Evolutionary conservation across 2,888 invertebrate species (phyloP).

Genomic region (Drosophila maculinotata): DNA sequence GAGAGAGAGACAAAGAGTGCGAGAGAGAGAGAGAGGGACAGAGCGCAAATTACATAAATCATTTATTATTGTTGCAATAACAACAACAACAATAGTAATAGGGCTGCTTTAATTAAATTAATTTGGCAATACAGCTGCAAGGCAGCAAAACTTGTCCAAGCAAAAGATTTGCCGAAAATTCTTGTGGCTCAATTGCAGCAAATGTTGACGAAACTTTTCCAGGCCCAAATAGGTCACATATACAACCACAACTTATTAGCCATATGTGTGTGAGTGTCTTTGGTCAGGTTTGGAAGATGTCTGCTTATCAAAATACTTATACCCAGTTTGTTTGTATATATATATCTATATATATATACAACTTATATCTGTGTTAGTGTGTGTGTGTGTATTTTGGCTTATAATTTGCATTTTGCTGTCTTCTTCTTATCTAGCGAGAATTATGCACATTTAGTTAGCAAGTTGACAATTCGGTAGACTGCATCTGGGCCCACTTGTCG

Average conservation of each 20-base stretch:
- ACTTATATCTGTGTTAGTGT: conserved; percentile 23
- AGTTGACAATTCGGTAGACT: conserved; percentile 52
- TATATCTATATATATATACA: conserved; percentile 4
- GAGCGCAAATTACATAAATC: conserved; percentile 70
- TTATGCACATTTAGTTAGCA: conserved; percentile 74
- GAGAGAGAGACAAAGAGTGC: neutral
- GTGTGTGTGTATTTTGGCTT: conserved; percentile 30
- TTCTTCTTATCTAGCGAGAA: conserved; percentile 47
- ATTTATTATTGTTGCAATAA: conserved; percentile 68
- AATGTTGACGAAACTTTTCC: conserved; percentile 40
- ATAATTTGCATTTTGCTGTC: conserved; percentile 50
- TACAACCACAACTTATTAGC: conserved; percentile 13
- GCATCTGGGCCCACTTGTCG: conserved; percentile 53
- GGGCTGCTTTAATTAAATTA: conserved; percentile 67
- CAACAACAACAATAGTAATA: conserved; percentile 17
- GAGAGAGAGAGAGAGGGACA: conserved; percentile 2
- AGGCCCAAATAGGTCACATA: conserved; percentile 36
- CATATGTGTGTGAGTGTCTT: conserved; percentile 3
- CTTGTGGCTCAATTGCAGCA: conserved; percentile 30
- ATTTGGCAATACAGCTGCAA: conserved; percentile 28
- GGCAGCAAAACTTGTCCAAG: conserved; percentile 32
- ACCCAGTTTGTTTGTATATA: conserved; percentile 6
- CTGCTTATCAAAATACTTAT: conserved; percentile 55
- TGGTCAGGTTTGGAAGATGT: conserved; percentile 10
- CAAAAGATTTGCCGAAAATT: conserved; percentile 43